phyloP scores from a whole-genome alignment of 1,140 invertebrate genomes.

The Danaus melanippus region DNA sequence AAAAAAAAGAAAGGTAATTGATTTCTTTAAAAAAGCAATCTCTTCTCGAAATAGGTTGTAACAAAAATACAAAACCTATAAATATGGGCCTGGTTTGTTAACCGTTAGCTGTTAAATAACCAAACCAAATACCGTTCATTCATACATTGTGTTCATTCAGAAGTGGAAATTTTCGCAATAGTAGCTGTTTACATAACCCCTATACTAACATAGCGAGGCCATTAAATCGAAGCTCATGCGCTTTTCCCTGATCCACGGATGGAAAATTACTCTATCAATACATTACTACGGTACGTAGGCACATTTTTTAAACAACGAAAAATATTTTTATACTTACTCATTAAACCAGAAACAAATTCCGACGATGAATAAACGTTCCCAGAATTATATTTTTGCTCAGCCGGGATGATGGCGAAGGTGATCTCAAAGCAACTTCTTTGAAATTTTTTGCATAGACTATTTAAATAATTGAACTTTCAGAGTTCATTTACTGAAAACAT shows the following conservation, averaged over 20 bases:
- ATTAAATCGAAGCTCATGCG: slow-evolving; percentile 3
- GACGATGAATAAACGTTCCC: slow-evolving; percentile 34
- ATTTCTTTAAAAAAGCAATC: too few species aligned
- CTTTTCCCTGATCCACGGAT: slow-evolving; percentile 1
- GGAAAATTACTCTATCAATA: slow-evolving; percentile 23
- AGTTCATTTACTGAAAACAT: not conserved
- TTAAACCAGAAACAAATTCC: slow-evolving; percentile 46
- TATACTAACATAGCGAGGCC: not conserved
- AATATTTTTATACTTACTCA: slow-evolving; percentile 50
- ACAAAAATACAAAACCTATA: too few species aligned
- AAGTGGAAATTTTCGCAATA: slow-evolving; percentile 7
- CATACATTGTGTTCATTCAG: slow-evolving; percentile 5
- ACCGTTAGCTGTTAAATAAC: too few species aligned
- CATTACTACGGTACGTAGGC: slow-evolving; percentile 23
- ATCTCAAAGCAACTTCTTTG: slow-evolving; percentile 18
- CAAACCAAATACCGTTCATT: too few species aligned
- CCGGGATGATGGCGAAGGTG: slow-evolving; percentile 26
- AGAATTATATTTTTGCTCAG: slow-evolving; percentile 33
- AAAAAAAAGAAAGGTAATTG: too few species aligned
- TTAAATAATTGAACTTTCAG: not conserved
- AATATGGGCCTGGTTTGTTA: too few species aligned
- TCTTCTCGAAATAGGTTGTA: too few species aligned
- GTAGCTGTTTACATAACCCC: slow-evolving; percentile 4
- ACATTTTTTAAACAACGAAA: slow-evolving; percentile 26
- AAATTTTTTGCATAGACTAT: slow-evolving; percentile 4